Percentiles rank a stretch among this genome's conserved stretches.
Evolutionary conservation across 1,140 invertebrate species (phyloP).

Genomic region (Bathynomus jamesi): DNA sequence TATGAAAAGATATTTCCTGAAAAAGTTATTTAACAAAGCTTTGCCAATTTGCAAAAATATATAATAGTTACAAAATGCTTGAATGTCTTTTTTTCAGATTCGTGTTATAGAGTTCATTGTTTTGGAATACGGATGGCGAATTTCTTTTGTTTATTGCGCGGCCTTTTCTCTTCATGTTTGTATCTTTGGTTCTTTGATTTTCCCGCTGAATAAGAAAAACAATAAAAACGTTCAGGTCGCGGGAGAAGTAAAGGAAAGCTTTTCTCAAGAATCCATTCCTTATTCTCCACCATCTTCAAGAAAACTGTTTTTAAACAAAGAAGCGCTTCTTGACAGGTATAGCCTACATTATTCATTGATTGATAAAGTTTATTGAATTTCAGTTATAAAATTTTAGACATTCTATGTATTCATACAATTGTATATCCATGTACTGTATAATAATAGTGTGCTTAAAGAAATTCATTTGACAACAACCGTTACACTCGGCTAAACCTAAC

Average conservation of each 20-base stretch:
- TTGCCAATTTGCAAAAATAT: neutral
- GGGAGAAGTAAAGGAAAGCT: constrained; percentile 5
- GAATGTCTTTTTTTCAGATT: constrained; percentile 17
- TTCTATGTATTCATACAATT: too few relatives aligned
- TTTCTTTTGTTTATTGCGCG: constrained; percentile 47
- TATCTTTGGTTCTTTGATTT: constrained; percentile 37
- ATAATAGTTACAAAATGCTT: too few relatives aligned
- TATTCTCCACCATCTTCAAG: neutral
- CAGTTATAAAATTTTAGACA: too few relatives aligned
- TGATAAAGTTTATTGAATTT: too few relatives aligned
- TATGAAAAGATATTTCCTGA: neutral
- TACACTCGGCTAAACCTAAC: too few relatives aligned
- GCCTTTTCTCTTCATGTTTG: constrained; percentile 44
- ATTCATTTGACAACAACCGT: too few relatives aligned
- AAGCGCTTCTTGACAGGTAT: constrained; percentile 21
- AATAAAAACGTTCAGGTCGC: neutral
- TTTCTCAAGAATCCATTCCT: neutral
- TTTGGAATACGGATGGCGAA: constrained; percentile 47
- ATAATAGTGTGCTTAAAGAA: too few relatives aligned
- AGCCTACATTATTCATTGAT: neutral
- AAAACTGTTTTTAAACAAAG: constrained; percentile 12
- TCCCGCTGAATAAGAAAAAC: constrained; percentile 20
- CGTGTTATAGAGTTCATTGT: constrained; percentile 41
- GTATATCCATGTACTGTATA: too few relatives aligned
- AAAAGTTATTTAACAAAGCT: neutral